Percentiles rank a stretch among this genome's conserved stretches.
Conservation (phyloP, 2,888 invertebrate genomes). For the Harpagoxenus sublaevis region DNA sequence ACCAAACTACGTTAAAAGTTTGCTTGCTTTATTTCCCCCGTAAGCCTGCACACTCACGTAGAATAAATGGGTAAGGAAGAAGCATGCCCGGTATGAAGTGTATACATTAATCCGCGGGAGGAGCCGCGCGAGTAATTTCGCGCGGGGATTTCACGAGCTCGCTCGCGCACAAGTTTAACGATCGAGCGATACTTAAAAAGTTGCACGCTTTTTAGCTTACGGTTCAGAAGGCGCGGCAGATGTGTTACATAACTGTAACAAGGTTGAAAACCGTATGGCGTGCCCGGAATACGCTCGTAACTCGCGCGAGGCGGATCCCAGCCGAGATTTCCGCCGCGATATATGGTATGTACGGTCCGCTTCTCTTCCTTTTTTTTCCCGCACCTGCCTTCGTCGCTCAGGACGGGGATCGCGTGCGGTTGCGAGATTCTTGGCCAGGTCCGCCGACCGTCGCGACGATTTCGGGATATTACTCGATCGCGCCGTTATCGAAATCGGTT, state of each 20-base stretch:
- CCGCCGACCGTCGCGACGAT: slow-evolving; percentile 34
- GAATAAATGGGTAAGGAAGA: slow-evolving; percentile 73
- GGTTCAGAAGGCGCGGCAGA: slow-evolving; percentile 46
- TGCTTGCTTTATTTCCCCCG: slow-evolving; percentile 68
- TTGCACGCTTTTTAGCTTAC: slow-evolving; percentile 60
- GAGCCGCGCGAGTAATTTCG: slow-evolving; percentile 65
- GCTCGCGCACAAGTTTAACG: slow-evolving; percentile 63
- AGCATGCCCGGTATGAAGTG: slow-evolving; percentile 26
- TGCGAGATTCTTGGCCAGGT: slow-evolving; percentile 24
- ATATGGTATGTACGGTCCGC: neutral
- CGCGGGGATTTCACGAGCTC: slow-evolving; percentile 61
- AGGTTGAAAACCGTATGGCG: slow-evolving; percentile 71
- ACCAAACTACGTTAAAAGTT: slow-evolving; percentile 73
- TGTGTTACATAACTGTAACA: slow-evolving; percentile 73
- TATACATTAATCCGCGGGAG: slow-evolving; percentile 64
- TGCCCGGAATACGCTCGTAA: slow-evolving; percentile 68
- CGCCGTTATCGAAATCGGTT: slow-evolving; percentile 67
- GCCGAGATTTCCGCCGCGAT: slow-evolving; percentile 43
- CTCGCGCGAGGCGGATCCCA: slow-evolving; percentile 40
- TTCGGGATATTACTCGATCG: slow-evolving; percentile 61
- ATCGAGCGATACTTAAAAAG: slow-evolving; percentile 72
- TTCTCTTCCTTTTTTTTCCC: neutral
- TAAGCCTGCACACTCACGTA: slow-evolving; percentile 72
- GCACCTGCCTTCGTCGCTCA: neutral
- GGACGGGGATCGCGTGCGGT: slow-evolving; percentile 15